Evolutionary conservation across 1,140 invertebrate genomes (phyloP).

Genomic region (Drepana arcuata): DNA sequence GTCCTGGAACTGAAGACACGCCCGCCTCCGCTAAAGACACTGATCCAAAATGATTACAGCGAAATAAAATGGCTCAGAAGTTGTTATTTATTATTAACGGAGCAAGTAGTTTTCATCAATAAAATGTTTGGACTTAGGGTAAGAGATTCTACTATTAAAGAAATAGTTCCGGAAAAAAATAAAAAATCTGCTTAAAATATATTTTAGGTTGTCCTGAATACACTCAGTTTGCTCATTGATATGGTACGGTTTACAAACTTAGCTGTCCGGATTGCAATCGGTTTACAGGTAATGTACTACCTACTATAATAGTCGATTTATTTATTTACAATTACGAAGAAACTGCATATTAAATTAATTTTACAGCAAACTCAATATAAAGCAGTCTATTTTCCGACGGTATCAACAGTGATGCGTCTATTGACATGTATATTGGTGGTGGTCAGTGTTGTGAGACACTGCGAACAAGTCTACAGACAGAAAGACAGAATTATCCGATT

Average conservation of each 20-base stretch:
- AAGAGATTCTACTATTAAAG: constrained; percentile 10
- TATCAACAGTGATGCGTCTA: constrained; percentile 23
- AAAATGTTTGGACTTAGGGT: constrained; percentile 36
- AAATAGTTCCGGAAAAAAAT: not conserved
- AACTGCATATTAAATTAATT: not conserved
- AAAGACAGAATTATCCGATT: constrained; percentile 23
- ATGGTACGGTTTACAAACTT: constrained; percentile 43
- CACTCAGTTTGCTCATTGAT: constrained; percentile 37
- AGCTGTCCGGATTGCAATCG: constrained; percentile 26
- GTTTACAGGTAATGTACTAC: constrained; percentile 23
- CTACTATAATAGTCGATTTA: not conserved
- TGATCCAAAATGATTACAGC: constrained; percentile 1
- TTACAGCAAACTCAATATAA: constrained; percentile 18
- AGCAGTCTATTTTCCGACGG: constrained; percentile 20
- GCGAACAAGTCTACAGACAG: constrained; percentile 29
- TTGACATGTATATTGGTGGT: constrained; percentile 22
- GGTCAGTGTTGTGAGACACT: constrained; percentile 25
- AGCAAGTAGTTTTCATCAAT: constrained; percentile 35
- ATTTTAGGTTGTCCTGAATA: constrained; percentile 44
- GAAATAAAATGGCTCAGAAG: constrained; percentile 21
- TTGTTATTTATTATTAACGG: constrained; percentile 31
- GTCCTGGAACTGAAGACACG: not conserved
- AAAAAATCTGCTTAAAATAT: constrained; percentile 1
- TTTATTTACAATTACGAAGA: not conserved
- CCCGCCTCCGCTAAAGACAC: not conserved